phyloP scores from a whole-genome alignment of 2,797 vertebrate species.

The Chelon auratus region DNA sequence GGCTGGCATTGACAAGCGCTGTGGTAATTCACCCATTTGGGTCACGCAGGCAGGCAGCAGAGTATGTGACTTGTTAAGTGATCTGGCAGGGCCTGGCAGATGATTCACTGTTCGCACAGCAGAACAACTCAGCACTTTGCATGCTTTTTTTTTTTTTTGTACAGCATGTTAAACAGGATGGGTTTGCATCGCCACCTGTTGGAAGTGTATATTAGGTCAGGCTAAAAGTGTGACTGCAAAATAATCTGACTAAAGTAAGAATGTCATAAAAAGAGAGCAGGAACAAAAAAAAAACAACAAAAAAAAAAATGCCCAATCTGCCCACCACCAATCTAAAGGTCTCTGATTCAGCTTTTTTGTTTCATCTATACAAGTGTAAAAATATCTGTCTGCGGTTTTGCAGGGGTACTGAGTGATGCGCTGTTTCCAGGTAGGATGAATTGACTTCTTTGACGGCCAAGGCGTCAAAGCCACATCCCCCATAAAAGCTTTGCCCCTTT shows the following conservation, averaged over 20 bases:
- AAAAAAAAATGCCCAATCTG: background rate
- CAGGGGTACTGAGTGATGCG: background rate
- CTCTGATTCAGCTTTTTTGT: no score
- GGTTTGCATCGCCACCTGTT: conserved; percentile 59
- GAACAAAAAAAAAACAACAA: background rate
- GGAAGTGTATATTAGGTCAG: conserved; percentile 7
- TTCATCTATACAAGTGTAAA: background rate
- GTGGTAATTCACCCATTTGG: conserved; percentile 39
- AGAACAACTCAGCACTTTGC: conserved; percentile 35
- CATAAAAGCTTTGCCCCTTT: background rate
- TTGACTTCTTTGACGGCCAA: no score
- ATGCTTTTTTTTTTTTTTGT: background rate
- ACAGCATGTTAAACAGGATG: background rate
- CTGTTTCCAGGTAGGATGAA: background rate
- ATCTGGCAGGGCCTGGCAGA: conserved; percentile 29
- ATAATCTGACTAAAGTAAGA: background rate
- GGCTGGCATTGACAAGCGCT: conserved; percentile 20
- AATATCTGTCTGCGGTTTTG: background rate
- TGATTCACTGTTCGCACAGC: conserved; percentile 45
- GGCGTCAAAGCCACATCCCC: no score
- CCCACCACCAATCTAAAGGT: no score
- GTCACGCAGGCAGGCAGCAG: conserved; percentile 21
- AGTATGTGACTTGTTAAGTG: conserved; percentile 42
- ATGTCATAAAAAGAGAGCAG: background rate
- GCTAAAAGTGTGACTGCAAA: background rate